Evolutionary conservation across 2,113 vertebrate species (phyloP).

Genomic region (Ardeotis arabs): DNA sequence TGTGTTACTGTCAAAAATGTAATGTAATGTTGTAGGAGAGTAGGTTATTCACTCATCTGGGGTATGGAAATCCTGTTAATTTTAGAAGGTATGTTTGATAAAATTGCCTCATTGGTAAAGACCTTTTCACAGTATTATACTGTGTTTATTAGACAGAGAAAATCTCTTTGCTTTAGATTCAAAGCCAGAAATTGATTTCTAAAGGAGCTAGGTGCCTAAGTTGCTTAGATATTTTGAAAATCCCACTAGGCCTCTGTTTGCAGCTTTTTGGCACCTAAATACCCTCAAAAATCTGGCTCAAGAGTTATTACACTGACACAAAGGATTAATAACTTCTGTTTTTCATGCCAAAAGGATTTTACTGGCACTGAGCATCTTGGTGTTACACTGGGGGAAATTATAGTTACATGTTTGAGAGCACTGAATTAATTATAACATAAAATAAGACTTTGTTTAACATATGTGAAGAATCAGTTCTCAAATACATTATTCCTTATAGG

Average conservation of each 20-base stretch:
- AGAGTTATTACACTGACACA: neutral
- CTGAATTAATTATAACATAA: slow-evolving; percentile 49
- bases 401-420: slow-evolving; percentile 50
- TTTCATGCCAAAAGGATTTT: slow-evolving; percentile 53
- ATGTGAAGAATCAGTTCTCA: slow-evolving; percentile 34
- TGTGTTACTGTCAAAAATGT: neutral
- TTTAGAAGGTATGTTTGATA: neutral
- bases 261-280: slow-evolving; percentile 22
- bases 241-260: neutral
- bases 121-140: neutral
- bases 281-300: neutral
- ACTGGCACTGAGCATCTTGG: slow-evolving; percentile 33
- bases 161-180: slow-evolving; percentile 29
- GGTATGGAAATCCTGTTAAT: slow-evolving; percentile 17
- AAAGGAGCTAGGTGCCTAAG: neutral
- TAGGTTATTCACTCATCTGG: neutral
- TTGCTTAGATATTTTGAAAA: slow-evolving; percentile 27
- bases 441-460: slow-evolving; percentile 51
- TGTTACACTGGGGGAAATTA: slow-evolving; percentile 21
- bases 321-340: slow-evolving; percentile 27
- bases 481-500: slow-evolving; percentile 2
- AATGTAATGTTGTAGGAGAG: neutral
- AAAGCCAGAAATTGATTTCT: slow-evolving; percentile 37
- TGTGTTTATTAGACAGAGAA: neutral
- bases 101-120: neutral